Conservation (phyloP, 1,140 invertebrate genomes). For the Ladona fulva region DNA sequence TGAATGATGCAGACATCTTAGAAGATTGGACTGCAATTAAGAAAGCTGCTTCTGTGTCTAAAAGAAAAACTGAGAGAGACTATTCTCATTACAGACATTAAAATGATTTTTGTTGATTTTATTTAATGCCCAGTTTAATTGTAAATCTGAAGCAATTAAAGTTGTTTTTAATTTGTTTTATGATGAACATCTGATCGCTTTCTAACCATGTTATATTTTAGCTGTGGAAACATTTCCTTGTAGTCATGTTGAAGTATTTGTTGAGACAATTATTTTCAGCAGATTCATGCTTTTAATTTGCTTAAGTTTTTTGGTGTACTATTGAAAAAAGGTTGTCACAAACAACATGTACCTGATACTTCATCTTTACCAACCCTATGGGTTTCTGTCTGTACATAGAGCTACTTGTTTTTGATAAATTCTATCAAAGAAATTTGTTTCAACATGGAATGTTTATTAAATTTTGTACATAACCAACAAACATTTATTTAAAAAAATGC, state of each 20-base stretch:
- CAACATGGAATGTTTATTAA: not conserved
- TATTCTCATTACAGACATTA: not conserved
- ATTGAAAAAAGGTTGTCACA: not conserved
- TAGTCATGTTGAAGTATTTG: not conserved
- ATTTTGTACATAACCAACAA: not conserved
- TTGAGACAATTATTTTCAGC: not conserved
- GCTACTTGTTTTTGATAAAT: not conserved
- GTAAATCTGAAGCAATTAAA: not conserved
- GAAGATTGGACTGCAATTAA: conserved; percentile 92
- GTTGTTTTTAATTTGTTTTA: not conserved
- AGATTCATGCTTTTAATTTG: not conserved
- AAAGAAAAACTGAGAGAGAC: conserved; percentile 30
- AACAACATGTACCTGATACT: not conserved
- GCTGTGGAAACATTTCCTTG: not conserved
- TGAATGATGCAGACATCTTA: conserved; percentile 85
- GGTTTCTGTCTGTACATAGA: not conserved
- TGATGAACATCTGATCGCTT: not conserved
- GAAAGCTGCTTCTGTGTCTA: conserved; percentile 54
- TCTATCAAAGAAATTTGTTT: not conserved
- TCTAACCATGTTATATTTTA: not conserved
- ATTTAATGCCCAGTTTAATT: conserved; percentile 3
- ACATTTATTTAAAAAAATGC: too few relatives aligned
- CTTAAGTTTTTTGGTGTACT: not conserved
- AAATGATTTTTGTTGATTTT: not conserved
- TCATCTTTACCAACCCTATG: not conserved